Evolutionary conservation across 2,888 invertebrate species (phyloP).

Genomic region (Folsomia candida): DNA sequence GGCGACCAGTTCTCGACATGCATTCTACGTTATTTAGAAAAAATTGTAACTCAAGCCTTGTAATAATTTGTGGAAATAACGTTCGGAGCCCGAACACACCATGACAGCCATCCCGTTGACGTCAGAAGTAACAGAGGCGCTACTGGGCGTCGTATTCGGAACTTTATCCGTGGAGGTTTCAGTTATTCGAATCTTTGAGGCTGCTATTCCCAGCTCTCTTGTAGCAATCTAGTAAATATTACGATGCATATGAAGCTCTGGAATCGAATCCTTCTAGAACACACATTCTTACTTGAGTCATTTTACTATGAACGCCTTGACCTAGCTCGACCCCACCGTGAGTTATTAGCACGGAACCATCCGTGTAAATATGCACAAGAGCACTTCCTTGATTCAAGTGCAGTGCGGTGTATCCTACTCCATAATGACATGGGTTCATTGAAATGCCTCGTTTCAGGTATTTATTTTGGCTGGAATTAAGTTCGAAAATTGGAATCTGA

Average conservation of each 20-base stretch:
- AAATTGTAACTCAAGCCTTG: background rate
- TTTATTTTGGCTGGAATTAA: constrained; percentile 51
- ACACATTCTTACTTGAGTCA: constrained; percentile 55
- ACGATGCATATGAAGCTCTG: background rate
- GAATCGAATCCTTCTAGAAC: background rate
- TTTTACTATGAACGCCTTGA: constrained; percentile 59
- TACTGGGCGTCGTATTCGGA: constrained; percentile 55
- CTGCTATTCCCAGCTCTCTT: constrained; percentile 50
- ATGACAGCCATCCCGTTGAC: constrained; percentile 55
- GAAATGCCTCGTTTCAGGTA: constrained; percentile 55
- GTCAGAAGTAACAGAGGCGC: constrained; percentile 55
- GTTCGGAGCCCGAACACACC: constrained; percentile 42
- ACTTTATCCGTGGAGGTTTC: constrained; percentile 55
- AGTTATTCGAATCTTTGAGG: constrained; percentile 49
- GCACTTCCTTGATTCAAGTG: constrained; percentile 55
- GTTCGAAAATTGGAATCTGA: background rate
- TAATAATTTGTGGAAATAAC: background rate
- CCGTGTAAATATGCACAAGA: constrained; percentile 56
- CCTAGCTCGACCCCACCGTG: constrained; percentile 60
- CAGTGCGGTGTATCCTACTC: constrained; percentile 51
- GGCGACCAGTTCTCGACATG: constrained; percentile 71
- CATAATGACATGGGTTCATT: constrained; percentile 53
- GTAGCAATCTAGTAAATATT: constrained; percentile 50
- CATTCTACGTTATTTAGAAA: constrained; percentile 59
- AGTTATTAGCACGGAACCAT: constrained; percentile 57